These are phyloP conservation scores for Origma solitaria DNA, from an alignment of 2,113 vertebrate genomes.

Conservation along the genomic window DNA sequence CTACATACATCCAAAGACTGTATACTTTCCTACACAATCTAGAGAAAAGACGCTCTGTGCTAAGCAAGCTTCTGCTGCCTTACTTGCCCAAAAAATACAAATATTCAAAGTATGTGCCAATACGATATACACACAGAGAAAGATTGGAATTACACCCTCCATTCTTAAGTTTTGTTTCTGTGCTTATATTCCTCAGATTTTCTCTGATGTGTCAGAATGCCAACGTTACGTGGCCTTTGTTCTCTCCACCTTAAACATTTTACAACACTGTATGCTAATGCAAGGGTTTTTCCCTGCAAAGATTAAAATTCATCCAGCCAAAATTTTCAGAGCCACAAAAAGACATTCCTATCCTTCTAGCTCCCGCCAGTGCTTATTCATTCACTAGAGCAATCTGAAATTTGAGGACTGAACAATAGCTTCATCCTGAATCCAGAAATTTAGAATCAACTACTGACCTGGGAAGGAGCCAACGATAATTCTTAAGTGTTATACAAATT, in stretches of 20 bases:
- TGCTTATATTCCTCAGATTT: background rate
- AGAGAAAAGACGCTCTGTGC: background rate
- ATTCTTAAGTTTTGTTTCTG: background rate
- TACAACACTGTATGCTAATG: background rate
- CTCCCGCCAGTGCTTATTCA: background rate
- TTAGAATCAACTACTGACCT: background rate
- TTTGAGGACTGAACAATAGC: background rate
- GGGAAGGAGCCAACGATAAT: background rate
- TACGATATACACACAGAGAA: background rate
- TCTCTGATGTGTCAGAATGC: rapidly evolving
- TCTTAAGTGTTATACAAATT: background rate
- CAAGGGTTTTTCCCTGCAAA: rapidly evolving
- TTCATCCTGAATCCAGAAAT: background rate
- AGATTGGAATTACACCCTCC: background rate
- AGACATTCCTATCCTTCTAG: background rate
- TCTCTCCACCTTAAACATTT: background rate
- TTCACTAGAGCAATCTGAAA: background rate
- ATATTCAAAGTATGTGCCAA: background rate
- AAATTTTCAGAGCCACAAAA: background rate
- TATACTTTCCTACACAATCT: background rate
- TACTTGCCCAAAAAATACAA: background rate
- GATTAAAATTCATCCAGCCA: background rate
- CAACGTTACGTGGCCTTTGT: background rate
- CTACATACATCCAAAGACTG: background rate
- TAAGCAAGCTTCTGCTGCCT: background rate